phyloP scores from a whole-genome alignment of 2,113 vertebrate genomes.

The Pterophyllum scalare region DNA sequence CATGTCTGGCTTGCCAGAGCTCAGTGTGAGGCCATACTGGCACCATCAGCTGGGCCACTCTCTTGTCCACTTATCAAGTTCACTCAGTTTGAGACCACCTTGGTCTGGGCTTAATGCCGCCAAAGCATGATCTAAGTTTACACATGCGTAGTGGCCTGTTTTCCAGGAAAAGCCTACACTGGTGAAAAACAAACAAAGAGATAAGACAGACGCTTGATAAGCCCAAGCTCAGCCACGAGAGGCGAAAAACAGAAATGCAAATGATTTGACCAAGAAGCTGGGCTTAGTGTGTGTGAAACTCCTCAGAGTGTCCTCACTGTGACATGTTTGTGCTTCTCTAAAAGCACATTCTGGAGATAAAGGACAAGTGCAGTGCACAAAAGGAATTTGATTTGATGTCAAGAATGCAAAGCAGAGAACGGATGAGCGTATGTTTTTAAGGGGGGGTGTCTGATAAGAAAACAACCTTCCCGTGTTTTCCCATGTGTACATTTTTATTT shows the following conservation, averaged over 20 bases:
- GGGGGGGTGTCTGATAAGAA: constrained; percentile 69
- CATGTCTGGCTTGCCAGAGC: constrained; percentile 45
- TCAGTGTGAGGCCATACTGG: constrained; percentile 53
- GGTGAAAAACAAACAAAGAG: constrained; percentile 80
- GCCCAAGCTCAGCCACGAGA: constrained; percentile 48
- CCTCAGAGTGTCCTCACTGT: constrained; percentile 75
- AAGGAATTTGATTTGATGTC: constrained; percentile 84
- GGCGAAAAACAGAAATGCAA: constrained; percentile 73
- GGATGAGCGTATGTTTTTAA: constrained; percentile 76
- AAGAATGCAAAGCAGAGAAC: constrained; percentile 79
- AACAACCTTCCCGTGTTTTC: constrained; percentile 68
- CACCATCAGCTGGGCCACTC: constrained; percentile 44
- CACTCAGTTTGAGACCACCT: constrained; percentile 67
- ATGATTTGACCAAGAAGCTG: constrained; percentile 66
- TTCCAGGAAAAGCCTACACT: constrained; percentile 79
- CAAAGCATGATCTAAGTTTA: constrained; percentile 63
- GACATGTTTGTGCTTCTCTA: constrained; percentile 84
- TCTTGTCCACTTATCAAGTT: constrained; percentile 63
- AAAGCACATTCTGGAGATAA: constrained; percentile 85
- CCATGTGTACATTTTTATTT: constrained; percentile 42
- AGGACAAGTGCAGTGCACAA: constrained; percentile 76
- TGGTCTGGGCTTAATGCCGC: constrained; percentile 51
- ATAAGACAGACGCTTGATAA: constrained; percentile 81
- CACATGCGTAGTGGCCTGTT: constrained; percentile 76
- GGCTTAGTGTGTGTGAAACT: constrained; percentile 62